These are phyloP conservation scores for Oophaga sylvatica DNA, from an alignment of 2,797 vertebrate genomes.

Conservation along the genomic window DNA sequence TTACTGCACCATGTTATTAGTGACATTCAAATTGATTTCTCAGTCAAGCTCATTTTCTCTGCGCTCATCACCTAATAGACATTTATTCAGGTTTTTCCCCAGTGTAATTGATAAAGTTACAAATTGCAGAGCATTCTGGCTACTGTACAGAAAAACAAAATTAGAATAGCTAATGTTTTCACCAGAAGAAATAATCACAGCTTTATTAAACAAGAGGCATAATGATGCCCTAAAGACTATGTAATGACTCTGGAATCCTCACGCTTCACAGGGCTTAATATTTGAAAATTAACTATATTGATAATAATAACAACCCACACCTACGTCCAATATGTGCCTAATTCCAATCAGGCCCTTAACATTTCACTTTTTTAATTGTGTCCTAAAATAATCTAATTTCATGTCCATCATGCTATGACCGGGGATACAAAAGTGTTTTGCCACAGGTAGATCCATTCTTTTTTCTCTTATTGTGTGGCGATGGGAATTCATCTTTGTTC, in stretches of 20 bases:
- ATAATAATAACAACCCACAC: background rate
- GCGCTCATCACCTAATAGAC: constrained; percentile 10
- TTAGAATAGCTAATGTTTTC: constrained; percentile 30
- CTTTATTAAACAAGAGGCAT: constrained; percentile 32
- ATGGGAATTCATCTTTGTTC: too few relatives aligned
- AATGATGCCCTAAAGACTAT: constrained; percentile 4
- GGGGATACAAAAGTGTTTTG: too few relatives aligned
- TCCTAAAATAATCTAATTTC: background rate
- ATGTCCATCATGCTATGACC: too few relatives aligned
- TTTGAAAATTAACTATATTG: background rate
- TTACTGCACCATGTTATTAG: constrained; percentile 23
- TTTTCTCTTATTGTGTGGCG: too few relatives aligned
- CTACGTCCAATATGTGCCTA: background rate
- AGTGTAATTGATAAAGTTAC: constrained; percentile 8
- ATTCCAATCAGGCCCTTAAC: background rate
- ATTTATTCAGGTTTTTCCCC: constrained; percentile 15
- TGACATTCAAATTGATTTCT: constrained; percentile 40
- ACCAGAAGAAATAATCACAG: constrained; percentile 24
- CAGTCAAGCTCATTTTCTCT: constrained; percentile 14
- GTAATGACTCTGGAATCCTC: background rate
- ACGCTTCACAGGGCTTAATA: background rate
- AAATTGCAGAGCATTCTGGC: background rate
- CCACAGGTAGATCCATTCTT: too few relatives aligned
- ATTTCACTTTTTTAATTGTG: background rate
- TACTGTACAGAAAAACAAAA: background rate